Conservation (phyloP, 2,888 invertebrate genomes). For the Metallyticus violacea region DNA sequence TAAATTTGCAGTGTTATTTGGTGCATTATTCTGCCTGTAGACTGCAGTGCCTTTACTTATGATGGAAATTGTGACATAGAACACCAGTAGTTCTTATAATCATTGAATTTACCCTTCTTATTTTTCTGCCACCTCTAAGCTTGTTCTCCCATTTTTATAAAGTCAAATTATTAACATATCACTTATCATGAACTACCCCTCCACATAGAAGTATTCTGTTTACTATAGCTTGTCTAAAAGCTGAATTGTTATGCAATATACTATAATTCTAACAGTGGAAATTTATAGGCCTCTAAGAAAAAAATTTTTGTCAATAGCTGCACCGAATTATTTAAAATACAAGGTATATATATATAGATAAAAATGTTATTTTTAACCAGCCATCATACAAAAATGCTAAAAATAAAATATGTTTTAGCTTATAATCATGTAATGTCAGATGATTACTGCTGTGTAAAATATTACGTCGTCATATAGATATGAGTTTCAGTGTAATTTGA, state of each 20-base stretch:
- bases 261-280: not conserved
- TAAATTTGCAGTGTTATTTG: not conserved
- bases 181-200: not conserved
- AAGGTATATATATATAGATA: not conserved
- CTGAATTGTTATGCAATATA: not conserved
- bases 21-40: not conserved
- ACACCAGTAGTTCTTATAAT: not conserved
- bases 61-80: not conserved
- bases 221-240: not conserved
- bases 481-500: not conserved
- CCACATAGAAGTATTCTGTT: not conserved
- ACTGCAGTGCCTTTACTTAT: constrained; percentile 14
- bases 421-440: not conserved
- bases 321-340: constrained; percentile 16
- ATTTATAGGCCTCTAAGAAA: not conserved
- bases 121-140: constrained; percentile 2
- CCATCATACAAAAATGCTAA: not conserved
- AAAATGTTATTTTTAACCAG: not conserved
- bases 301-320: not conserved
- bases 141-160: constrained; percentile 6
- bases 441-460: not conserved
- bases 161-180: constrained; percentile 23
- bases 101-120: not conserved
- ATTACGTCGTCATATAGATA: not conserved
- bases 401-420: not conserved